Evolutionary conservation across 2,113 vertebrate genomes (phyloP).

Genomic region (Chaenogobius annularis): DNA sequence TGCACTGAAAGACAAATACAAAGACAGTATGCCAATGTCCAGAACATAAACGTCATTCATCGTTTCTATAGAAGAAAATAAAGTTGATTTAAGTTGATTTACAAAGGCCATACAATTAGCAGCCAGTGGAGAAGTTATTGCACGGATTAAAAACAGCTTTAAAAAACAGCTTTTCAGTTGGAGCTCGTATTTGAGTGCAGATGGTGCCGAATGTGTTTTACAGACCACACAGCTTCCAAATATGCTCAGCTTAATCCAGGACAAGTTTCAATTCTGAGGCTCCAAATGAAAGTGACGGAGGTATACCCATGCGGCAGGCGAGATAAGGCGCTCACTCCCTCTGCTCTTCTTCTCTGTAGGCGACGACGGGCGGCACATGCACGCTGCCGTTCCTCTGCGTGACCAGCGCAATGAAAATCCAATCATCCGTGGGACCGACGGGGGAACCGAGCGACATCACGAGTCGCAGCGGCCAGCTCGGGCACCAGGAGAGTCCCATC

Average conservation of each 20-base stretch:
- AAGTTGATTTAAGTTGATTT: too few species aligned
- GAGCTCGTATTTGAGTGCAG: neutral
- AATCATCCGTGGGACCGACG: constrained; percentile 44
- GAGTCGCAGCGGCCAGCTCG: constrained; percentile 11
- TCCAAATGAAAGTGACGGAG: constrained; percentile 39
- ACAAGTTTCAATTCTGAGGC: constrained; percentile 16
- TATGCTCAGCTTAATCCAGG: neutral
- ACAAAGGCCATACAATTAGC: too few species aligned
- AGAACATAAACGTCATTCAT: neutral
- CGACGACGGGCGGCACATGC: constrained; percentile 6
- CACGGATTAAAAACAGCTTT: neutral
- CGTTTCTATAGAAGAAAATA: neutral
- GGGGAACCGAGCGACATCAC: constrained; percentile 19
- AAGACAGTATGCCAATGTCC: too few species aligned
- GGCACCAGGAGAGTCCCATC: constrained; percentile 31
- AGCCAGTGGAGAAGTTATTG: neutral
- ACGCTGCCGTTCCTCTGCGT: neutral
- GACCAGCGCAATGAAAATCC: constrained; percentile 46
- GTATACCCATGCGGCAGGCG: constrained; percentile 21
- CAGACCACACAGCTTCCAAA: constrained; percentile 9
- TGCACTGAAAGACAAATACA: neutral
- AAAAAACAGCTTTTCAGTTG: neutral
- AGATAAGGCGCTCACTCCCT: constrained; percentile 20
- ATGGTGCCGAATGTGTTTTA: constrained; percentile 6
- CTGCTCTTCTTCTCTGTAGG: neutral